Evolutionary conservation across 2,113 vertebrate species (phyloP), one percentile per base, ranked within the genome.

Genomic region (Daubentonia madagascariensis): DNA sequence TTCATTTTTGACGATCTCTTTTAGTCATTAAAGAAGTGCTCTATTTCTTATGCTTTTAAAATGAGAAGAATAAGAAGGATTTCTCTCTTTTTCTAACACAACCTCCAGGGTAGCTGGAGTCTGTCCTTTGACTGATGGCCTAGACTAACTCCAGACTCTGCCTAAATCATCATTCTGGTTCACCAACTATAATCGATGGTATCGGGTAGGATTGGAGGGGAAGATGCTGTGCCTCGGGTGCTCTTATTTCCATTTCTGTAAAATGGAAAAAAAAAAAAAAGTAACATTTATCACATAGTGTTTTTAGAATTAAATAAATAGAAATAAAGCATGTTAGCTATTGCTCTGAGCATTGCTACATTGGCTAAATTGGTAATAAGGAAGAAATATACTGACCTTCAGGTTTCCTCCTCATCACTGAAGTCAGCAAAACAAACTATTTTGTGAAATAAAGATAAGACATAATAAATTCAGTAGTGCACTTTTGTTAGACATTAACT

Each of bases 191-290:
- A 28, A 67, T 3, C 6, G 8, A 8, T 52, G 6, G 22, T 3
- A 25, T 78, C 10, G 5, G 25, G 5, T 63, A 30, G 25, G 28
- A 63, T 76, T 45, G 0, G 13, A 0, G 13, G 17, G 37, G 14
- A 48, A 63, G 28, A n/a, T 1, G 3, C 3, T 5, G 32, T 2
- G 7, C 1, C 43, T 84, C 7, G 6, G 18, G 12, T n/a, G 9
- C n/a, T 61, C 5, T 54, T 17, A 28, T 57, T 73, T 37, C 35
- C 28, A 63, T 65, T 65, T 48, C 48, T 75, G 30, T 25, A 70
- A 91, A 37, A 59, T 22, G 30, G 14, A 52, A 6, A 20, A 32
- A 87, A 6, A 20, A 32, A 87, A 22, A 57, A 72, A 2, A 45
- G 18, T 13, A 78, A 59, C 45, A 50, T 14, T 32, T 3, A 48